phyloP scores from a whole-genome alignment of 2,888 invertebrate genomes.

The Cephus sareptanus region DNA sequence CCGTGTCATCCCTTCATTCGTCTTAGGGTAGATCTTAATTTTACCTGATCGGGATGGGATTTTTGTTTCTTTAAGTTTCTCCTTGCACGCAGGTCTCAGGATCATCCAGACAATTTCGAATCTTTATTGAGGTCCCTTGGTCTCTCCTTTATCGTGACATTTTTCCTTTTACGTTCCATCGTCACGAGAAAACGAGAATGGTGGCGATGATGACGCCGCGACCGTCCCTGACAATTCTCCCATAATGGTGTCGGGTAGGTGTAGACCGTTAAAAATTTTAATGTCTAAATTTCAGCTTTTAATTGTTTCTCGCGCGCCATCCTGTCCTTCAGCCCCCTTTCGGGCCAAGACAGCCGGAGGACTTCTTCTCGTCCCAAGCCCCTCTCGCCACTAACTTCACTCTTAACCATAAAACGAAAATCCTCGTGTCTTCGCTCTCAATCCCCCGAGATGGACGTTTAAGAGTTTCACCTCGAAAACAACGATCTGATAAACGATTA shows the following conservation, averaged over 20 bases:
- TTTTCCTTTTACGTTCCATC: conserved; percentile 7
- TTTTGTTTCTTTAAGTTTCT: background rate
- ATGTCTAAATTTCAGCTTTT: conserved; percentile 25
- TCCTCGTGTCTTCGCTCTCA: background rate
- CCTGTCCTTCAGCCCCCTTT: background rate
- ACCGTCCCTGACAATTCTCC: background rate
- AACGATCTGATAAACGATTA: background rate
- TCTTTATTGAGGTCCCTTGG: conserved; percentile 16
- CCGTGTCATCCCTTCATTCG: background rate
- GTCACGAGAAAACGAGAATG: background rate
- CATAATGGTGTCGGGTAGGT: background rate
- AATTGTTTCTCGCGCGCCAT: conserved; percentile 15
- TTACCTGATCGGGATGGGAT: background rate
- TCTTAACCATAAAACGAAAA: conserved; percentile 8
- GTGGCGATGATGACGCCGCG: background rate
- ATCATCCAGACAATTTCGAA: conserved; percentile 11
- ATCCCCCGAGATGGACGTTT: background rate
- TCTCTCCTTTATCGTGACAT: conserved; percentile 11
- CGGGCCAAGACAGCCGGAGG: background rate
- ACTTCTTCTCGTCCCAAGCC: background rate
- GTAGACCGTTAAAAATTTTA: conserved; percentile 21
- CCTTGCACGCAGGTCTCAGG: background rate
- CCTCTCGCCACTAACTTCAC: background rate
- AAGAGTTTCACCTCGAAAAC: background rate
- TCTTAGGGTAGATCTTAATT: background rate